These are phyloP conservation scores for Empis livida DNA, from an alignment of 2,888 invertebrate genomes.

Conservation along the genomic window DNA sequence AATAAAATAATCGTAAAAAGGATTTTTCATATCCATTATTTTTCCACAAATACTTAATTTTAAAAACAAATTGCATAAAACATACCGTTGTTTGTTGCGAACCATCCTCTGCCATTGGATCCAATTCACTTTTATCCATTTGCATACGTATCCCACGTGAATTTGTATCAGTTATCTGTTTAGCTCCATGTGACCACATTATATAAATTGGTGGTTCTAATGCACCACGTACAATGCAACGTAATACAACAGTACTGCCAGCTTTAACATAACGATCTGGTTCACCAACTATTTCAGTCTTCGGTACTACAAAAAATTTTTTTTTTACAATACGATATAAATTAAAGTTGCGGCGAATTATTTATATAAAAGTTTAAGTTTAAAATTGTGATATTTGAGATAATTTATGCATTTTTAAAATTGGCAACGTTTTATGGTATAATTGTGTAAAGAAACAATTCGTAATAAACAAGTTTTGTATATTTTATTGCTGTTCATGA, in stretches of 20 bases:
- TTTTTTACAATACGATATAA: too few species aligned
- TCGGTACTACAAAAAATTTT: constrained; percentile 85
- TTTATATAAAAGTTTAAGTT: too few species aligned
- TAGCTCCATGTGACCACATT: constrained; percentile 72
- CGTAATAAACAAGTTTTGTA: not conserved
- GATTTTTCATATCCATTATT: too few species aligned
- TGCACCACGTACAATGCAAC: constrained; percentile 82
- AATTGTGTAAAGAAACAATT: too few species aligned
- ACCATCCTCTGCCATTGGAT: constrained; percentile 22
- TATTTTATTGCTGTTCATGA: not conserved
- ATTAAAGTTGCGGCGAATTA: too few species aligned
- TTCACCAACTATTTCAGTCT: constrained; percentile 80
- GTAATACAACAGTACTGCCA: constrained; percentile 75
- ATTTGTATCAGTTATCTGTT: constrained; percentile 30
- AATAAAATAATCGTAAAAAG: too few species aligned
- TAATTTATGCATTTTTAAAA: too few species aligned
- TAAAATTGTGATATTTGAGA: too few species aligned
- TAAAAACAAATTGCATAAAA: constrained; percentile 6
- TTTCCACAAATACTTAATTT: too few species aligned
- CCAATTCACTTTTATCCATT: constrained; percentile 27
- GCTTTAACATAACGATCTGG: constrained; percentile 83
- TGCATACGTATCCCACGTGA: constrained; percentile 33
- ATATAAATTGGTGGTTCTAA: constrained; percentile 86
- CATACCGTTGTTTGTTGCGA: constrained; percentile 34
- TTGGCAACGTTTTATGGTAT: too few species aligned